These are phyloP conservation scores for Zaprionus lachaisei DNA, from an alignment of 1,140 invertebrate genomes.

Conservation along the genomic window DNA sequence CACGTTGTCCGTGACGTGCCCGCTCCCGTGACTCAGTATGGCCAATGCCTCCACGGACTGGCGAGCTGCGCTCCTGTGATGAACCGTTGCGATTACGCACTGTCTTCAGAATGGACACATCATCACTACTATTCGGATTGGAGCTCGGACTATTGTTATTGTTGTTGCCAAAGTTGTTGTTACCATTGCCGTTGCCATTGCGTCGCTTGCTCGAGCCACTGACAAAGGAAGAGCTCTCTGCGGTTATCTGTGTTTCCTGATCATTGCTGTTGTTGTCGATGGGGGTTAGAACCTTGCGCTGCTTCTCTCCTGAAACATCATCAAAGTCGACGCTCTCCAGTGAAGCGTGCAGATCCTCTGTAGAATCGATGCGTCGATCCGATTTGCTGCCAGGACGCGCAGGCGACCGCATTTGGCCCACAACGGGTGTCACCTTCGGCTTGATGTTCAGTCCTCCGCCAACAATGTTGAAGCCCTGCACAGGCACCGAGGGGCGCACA, in stretches of 20 bases:
- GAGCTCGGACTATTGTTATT: conserved; percentile 10
- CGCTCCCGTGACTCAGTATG: conserved; percentile 60
- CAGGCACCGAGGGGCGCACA: conserved; percentile 74
- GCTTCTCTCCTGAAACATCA: conserved; percentile 78
- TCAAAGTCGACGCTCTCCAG: conserved; percentile 79
- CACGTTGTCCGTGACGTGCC: conserved; percentile 64
- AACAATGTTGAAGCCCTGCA: conserved; percentile 81
- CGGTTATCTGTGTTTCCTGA: conserved; percentile 89
- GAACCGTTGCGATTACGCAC: conserved; percentile 39
- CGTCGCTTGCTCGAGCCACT: conserved; percentile 85
- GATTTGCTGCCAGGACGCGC: conserved; percentile 49
- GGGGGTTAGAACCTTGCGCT: conserved; percentile 68
- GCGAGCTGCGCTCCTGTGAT: conserved; percentile 53
- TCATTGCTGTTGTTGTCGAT: conserved; percentile 77
- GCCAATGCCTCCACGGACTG: background rate
- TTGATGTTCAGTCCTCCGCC: conserved; percentile 78
- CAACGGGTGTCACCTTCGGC: conserved; percentile 62
- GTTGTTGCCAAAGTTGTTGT: conserved; percentile 20
- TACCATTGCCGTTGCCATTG: conserved; percentile 50
- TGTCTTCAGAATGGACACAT: conserved; percentile 48
- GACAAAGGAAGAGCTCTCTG: conserved; percentile 90
- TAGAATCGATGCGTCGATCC: conserved; percentile 80
- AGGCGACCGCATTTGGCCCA: conserved; percentile 45
- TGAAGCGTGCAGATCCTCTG: conserved; percentile 68
- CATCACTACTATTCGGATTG: conserved; percentile 46